A percentile compares a stretch with the other conserved stretches of the same genome.
Conservation (phyloP, 2,797 vertebrate species). For the Acipenser oxyrinchus region DNA sequence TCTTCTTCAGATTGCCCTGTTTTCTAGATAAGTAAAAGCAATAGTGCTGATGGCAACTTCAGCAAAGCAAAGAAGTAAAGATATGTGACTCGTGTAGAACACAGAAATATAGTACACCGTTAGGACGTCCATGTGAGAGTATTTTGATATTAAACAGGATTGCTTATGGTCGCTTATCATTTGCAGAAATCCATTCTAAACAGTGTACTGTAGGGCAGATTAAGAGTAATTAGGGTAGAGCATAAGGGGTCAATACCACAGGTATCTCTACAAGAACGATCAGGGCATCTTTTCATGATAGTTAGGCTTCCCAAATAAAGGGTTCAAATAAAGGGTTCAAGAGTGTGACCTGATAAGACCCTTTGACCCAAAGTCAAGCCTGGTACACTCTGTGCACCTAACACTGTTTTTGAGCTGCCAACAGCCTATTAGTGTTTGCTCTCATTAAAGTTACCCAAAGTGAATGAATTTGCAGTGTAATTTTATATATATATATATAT, state of each 20-base stretch:
- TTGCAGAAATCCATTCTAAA: too few species aligned
- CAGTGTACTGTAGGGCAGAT: too few species aligned
- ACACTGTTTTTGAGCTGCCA: slow-evolving; percentile 6
- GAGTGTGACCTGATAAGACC: not conserved
- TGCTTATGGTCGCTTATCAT: too few species aligned
- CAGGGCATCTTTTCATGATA: too few species aligned
- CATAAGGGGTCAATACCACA: too few species aligned
- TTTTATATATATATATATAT: too few species aligned
- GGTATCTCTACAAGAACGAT: too few species aligned
- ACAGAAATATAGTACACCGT: not conserved
- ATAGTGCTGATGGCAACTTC: not conserved
- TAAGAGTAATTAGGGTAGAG: too few species aligned
- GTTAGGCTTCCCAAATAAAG: too few species aligned
- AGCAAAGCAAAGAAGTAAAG: slow-evolving; percentile 11
- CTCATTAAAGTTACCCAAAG: slow-evolving; percentile 3
- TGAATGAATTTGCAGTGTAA: too few species aligned
- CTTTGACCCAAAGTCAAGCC: not conserved
- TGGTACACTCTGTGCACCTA: not conserved
- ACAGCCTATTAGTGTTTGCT: not conserved
- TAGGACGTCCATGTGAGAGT: not conserved
- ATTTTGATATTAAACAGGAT: too few species aligned
- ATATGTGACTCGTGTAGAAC: not conserved
- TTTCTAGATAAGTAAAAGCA: slow-evolving; percentile 4
- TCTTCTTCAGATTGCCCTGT: slow-evolving; percentile 32
- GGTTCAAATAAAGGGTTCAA: too few species aligned